Conservation (phyloP, 2,113 vertebrate species). For the Grus americana region DNA sequence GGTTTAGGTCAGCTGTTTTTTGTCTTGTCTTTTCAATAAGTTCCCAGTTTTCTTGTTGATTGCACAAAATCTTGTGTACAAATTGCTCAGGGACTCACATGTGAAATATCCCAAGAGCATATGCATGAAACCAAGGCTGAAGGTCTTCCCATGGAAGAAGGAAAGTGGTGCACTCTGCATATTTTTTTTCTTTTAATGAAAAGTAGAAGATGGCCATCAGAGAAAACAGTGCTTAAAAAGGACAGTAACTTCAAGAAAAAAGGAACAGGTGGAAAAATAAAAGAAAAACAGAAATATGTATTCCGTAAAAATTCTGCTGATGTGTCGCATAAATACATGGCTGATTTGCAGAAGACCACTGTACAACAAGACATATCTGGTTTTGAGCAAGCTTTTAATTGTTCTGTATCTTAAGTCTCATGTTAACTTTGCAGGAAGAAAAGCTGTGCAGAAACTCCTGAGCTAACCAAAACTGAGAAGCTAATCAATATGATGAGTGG, state of each 20-base stretch:
- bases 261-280: not conserved
- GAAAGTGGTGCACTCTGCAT: not conserved
- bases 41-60: not conserved
- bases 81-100: not conserved
- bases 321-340: not conserved
- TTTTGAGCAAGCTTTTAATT: not conserved
- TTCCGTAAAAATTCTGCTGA: not conserved
- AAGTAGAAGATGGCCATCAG: not conserved
- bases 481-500: not conserved
- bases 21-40: not conserved
- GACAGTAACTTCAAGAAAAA: not conserved
- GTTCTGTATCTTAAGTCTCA: not conserved
- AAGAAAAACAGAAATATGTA: not conserved
- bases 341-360: not conserved
- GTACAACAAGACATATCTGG: not conserved
- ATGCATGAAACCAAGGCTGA: not conserved
- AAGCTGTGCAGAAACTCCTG: not conserved
- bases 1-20: not conserved
- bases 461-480: not conserved
- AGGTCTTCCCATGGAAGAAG: not conserved
- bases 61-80: not conserved
- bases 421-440: not conserved
- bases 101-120: not conserved
- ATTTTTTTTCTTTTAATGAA: not conserved
- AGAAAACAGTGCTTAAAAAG: not conserved